Base-by-base conservation (phyloP, 2,797 vertebrate genomes). In the Nyctalus aviator region DNA sequence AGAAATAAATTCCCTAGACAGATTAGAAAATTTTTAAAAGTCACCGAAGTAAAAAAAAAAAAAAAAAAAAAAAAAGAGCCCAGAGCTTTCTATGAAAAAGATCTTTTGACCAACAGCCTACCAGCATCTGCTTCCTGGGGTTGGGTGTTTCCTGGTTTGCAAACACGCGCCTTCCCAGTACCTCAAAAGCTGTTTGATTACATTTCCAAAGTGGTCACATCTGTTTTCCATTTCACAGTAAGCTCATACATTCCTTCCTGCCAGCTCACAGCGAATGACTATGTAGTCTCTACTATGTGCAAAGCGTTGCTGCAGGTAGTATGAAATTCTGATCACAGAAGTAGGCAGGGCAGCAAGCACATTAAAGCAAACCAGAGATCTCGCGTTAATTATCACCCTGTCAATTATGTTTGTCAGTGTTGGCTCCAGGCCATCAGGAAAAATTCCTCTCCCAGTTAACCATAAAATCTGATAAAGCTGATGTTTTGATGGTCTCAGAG, bases 121-220 rank as follows among this genome's bases (percentile, higher is more conserved):
- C 10, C 57, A 83, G 62, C 73, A 87, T 75, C 88, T 92, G 90
- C 88, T 94, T 93, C 94, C 90, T 90, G 92, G 72, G 81, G 75
- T n/a, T 66, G 86, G 48, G 27, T 64, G 72, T 66, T 94, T 94
- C 95, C 89, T 94, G 94, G 66, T 77, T 90, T 93, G 92, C 81
- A 92, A 96, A 97, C 17, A 77, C 41, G 32, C 91, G 55, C 55
- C 84, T 77, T 91, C 41, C 59, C 30, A n/a, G 82, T 23, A 90
- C 93, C 91, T 91, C 92, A 87, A 83, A 79, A 68, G 44, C 27
- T 3, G 41, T 79, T 81, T 85, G 75, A 90, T 86, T 81, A 44
- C 30, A 76, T 86, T 93, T 92, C 85, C n/a, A 20, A 69, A 94
- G 91, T 77, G 37, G 59, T 73, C 79, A 84, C 91, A 93, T 94